Evolutionary conservation across 2,113 vertebrate genomes (phyloP), one percentile per base, ranked within the genome.

Genomic region (Heterotis niloticus): DNA sequence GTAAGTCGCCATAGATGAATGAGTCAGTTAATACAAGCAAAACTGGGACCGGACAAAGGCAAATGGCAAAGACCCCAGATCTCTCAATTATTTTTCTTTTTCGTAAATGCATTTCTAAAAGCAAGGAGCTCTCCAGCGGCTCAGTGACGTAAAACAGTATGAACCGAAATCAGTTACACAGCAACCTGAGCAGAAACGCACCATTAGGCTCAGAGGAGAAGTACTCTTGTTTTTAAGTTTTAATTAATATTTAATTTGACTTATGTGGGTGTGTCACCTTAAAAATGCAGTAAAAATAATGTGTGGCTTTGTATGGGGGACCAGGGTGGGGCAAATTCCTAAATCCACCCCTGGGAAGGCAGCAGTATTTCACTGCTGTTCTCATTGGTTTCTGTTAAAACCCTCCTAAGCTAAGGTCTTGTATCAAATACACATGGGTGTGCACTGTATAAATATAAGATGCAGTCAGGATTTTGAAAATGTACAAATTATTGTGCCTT

Each of bases 241-340:
- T 28, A 75, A 75, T 29, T 17, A 62, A 71, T 51, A 34, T 4
- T 23, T 59, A 57, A 24, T 69, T 29, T 23, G 51, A n/a, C 23
- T 52, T 59, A 69, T 57, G 56, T 77, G 76, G 62, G 64, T 66
- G 76, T 23, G 64, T 23, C 29, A 64, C 2, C 64, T 28, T 54
- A 56, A 4, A 60, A 68, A 78, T 57, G 65, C 65, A 78, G 10
- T 59, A 14, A 69, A 78, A 68, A 78, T 26, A 69, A 78, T 78
- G 23, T 67, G 16, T 68, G 65, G 76, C 76, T 52, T 65, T 59
- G 65, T 28, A 24, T 69, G 26, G 57, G n/a, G 69, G 18, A 44
- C 64, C 66, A 69, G 54, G 76, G 65, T 69, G 76, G 57, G 76
- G 23, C 10, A 5, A 52, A 68, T 78, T 71, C 66, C 66, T 69